Evolutionary conservation across 2,113 vertebrate genomes (phyloP).

Genomic region (Procavia capensis): DNA sequence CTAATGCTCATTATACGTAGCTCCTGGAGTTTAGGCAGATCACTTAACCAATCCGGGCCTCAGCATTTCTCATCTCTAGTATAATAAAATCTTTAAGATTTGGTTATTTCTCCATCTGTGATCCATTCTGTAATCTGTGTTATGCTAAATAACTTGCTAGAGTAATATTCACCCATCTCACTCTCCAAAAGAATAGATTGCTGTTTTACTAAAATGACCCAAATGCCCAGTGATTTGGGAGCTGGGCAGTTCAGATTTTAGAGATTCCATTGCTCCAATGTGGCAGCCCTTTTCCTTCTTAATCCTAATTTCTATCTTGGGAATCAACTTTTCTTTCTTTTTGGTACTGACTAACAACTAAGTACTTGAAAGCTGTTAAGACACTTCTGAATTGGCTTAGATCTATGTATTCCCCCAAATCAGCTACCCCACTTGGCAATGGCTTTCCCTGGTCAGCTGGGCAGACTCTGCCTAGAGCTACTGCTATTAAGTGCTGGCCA

Average conservation of each 20-base stretch:
- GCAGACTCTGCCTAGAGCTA: background rate
- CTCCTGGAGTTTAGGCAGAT: background rate
- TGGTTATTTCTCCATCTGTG: slow-evolving; percentile 17
- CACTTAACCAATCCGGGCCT: background rate
- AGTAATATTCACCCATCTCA: background rate
- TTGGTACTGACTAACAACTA: slow-evolving; percentile 11
- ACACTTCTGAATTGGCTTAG: background rate
- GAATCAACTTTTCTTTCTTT: slow-evolving; percentile 16
- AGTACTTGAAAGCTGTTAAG: background rate
- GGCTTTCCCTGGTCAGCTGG: background rate
- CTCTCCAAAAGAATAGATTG: background rate
- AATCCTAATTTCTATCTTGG: background rate
- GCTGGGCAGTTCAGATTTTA: background rate
- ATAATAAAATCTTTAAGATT: slow-evolving; percentile 1
- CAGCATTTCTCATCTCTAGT: background rate
- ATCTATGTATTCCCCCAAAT: background rate
- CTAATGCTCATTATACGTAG: background rate
- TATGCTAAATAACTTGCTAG: slow-evolving; percentile 8
- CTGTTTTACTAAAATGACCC: background rate
- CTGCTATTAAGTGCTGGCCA: background rate
- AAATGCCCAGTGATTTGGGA: background rate
- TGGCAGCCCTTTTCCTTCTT: background rate
- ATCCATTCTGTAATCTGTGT: background rate
- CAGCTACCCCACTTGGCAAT: background rate
- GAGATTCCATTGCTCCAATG: background rate